Evolutionary conservation across 2,113 vertebrate species (phyloP), one percentile per base, ranked within the genome.

Genomic region (Entelurus aequoreus): DNA sequence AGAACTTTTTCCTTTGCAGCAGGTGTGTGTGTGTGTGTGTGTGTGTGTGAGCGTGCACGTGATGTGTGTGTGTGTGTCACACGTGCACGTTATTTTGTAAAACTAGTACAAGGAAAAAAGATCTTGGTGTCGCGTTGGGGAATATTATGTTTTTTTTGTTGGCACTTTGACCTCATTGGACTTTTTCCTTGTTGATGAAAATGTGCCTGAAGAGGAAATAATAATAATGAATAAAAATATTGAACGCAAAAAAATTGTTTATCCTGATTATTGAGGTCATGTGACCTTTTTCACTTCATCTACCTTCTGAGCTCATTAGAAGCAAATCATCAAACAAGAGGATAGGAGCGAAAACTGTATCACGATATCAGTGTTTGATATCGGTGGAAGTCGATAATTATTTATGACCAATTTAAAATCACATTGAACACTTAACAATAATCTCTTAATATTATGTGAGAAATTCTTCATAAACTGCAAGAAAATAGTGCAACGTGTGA

Each of bases 141-240:
- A 84, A 60, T 36, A 71, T 71, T 75, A 76, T 72, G 75, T 82
- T 78, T 76, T 51, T 51, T 51, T 51, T 89, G 84, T 88, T 78
- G 85, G 86, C 86, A 90, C 88, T 89, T 90, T 90, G 88, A 90
- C 88, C 89, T 90, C 87, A 89, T 78, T 84, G 80, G 71, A 86
- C 77, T 87, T 88, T 88, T 90, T 81, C 70, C 79, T 76, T 87
- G 84, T 84, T 81, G 82, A 83, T 86, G 84, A 90, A 84, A 89
- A 87, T 88, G 82, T 88, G 84, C 88, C 84, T 88, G 79, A 87
- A 85, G 82, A 88, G 66, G 68, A 78, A 86, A 76, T 74, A 36
- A 75, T 71, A 86, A 76, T 74, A 36, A 75, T 71, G 60, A 84
- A 84, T 86, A 83, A 90, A 88, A 81, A 88, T 74, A 83, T 88